Evolutionary conservation across 2,113 vertebrate species (phyloP), one percentile per base, ranked within the genome.

Genomic region (Todiramphus saurophagus): DNA sequence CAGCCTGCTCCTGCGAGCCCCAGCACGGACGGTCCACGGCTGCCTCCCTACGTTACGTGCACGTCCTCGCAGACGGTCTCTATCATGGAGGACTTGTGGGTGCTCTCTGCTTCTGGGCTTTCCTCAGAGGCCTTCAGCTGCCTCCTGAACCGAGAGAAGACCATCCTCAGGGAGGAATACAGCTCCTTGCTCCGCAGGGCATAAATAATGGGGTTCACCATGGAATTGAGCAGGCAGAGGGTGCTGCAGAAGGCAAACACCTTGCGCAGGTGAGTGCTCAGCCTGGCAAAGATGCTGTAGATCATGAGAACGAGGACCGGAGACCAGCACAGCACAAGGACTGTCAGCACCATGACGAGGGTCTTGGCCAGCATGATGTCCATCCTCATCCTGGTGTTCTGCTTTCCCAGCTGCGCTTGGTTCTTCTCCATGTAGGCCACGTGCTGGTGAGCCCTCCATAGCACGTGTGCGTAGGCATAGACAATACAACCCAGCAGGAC

Each of bases 221-320:
- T 97, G 39, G 99, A 99, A 96, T 99, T 99, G 80, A 99, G 93
- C 41, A 99, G 98, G 88, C 99, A 99, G 58, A 99, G 98, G 53
- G 98, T 98, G 97, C 98, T 98, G 93, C 98, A 99, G 93, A 99
- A 99, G 85, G 99, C 99, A 8, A 99, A 99, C 44, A 95, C 98
- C 79, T 98, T 97, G 97, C 98, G 98, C 76, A 98, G 96, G 41
- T 3, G 39, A 3, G 11, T 23, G 8, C 82, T 98, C 70, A 99
- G 96, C 3, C 23, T 31, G 55, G 84, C 11, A 5, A 96, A 95
- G 90, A 99, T 31, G 55, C 99, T 99, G 55, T 98, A 98, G 51
- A 96, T 64, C 98, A 99, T 99, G 89, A 99, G 98, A 60, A 74
- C 48, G 14, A 99, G 98, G 3, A 93, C 98, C 0, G 99, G 99